Evolutionary conservation across 2,888 invertebrate species (phyloP).

Genomic region (Sinopyrophorus schimmeli): DNA sequence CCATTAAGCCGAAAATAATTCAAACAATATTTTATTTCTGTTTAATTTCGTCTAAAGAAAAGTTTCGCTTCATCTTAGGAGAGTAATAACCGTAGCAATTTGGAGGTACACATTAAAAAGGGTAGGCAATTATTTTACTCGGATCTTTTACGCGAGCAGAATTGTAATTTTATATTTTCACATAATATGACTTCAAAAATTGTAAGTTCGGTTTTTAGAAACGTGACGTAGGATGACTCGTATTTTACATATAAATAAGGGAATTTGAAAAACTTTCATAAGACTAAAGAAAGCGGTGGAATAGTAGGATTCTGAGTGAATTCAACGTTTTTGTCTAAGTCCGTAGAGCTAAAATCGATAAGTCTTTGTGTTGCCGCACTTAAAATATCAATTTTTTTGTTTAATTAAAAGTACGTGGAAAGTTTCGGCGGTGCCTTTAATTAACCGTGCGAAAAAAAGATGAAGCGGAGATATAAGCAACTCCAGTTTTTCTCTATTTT

Average conservation of each 20-base stretch:
- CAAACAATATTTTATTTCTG: too few relatives aligned
- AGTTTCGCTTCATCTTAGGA: slow-evolving; percentile 2
- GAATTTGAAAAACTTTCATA: slow-evolving; percentile 21
- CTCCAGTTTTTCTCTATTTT: too few relatives aligned
- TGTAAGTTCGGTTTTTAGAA: slow-evolving; percentile 7
- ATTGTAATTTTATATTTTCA: slow-evolving; percentile 12
- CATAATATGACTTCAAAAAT: slow-evolving; percentile 12
- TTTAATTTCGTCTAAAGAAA: too few relatives aligned
- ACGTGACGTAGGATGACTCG: slow-evolving; percentile 15
- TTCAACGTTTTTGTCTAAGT: too few relatives aligned
- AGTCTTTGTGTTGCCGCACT: neutral
- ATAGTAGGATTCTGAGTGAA: too few relatives aligned
- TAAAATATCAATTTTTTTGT: neutral
- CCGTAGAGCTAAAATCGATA: too few relatives aligned
- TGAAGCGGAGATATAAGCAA: too few relatives aligned
- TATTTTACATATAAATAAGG: slow-evolving; percentile 26
- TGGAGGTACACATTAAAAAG: slow-evolving; percentile 5
- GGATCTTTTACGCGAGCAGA: slow-evolving; percentile 5
- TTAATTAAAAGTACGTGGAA: too few relatives aligned
- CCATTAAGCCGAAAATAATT: too few relatives aligned
- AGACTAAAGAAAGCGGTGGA: too few relatives aligned
- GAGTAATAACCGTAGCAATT: slow-evolving; percentile 5
- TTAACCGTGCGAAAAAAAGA: too few relatives aligned
- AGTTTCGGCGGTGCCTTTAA: slow-evolving; percentile 2
- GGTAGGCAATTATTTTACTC: slow-evolving; percentile 7